Evolutionary conservation across 1,140 invertebrate species (phyloP), one percentile per base, ranked within the genome.

Genomic region (Bombus cullumanus): DNA sequence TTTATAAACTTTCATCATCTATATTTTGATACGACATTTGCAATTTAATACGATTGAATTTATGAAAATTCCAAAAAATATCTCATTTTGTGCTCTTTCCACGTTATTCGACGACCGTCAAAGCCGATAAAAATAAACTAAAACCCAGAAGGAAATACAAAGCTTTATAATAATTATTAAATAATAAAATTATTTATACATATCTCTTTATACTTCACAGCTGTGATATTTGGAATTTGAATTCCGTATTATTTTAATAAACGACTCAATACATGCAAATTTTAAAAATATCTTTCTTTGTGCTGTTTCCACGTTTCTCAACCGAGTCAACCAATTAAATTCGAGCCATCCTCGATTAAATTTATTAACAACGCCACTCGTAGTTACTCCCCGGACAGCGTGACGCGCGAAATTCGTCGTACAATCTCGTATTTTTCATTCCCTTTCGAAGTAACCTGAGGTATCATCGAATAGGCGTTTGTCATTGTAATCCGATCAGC

Each of bases 401-500:
- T 53, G 47, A 22, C 18, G 47, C 18, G 6, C 18, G 18, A 22
- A 53, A 1, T 18, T 53, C 1, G 47, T 53, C 47, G 5, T 53
- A 53, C 31, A 28, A 25, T 5, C 2, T 47, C 28, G 18, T 6
- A 18, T 62, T 62, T 41, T 39, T 64, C 18, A 8, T 8, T 41
- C 57, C 37, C 18, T 41, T 39, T 62, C 34, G 25, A 18, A 13
- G 31, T 22, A 4, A 75, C 25, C 15, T 22, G 13, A 8, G n/a
- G n/a, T 76, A 59, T 37, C 28, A 62, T 41, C 34, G 28, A 41
- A 62, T n/a, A 18, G 18, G 47, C 53, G 34, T 76, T 76, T 76
- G 34, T 76, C 74, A 76, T 59, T 37, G 74, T 76, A 76, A 76
- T 76, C 53, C 53, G 34, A 76, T 39, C 59, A 62, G 28, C 22